phyloP scores from a whole-genome alignment of 2,888 invertebrate genomes.

The Polyommatus iphigenia region DNA sequence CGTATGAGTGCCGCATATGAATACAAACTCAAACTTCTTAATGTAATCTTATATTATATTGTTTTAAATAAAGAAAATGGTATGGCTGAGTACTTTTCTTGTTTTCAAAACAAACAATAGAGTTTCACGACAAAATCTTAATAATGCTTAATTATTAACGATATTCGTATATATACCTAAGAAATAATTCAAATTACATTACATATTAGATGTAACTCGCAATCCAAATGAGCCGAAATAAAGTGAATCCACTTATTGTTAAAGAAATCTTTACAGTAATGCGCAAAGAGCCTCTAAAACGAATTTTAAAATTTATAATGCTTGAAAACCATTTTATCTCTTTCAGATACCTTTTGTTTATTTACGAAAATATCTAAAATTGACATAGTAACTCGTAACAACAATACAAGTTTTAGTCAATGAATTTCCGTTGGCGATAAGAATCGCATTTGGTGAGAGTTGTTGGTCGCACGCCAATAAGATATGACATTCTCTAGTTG shows the following conservation, averaged over 20 bases:
- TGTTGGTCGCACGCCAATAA: slow-evolving; percentile 13
- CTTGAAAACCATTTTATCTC: too few species aligned
- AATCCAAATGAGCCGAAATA: too few species aligned
- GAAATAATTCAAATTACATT: too few species aligned
- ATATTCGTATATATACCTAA: too few species aligned
- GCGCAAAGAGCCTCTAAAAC: too few species aligned
- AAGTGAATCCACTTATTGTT: too few species aligned
- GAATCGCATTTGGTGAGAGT: slow-evolving; percentile 10
- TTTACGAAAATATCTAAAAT: not conserved
- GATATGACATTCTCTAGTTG: slow-evolving; percentile 8
- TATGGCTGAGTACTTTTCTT: not conserved
- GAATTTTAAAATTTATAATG: too few species aligned
- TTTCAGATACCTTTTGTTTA: not conserved
- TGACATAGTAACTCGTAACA: not conserved
- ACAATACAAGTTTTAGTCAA: not conserved
- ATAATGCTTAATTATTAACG: too few species aligned
- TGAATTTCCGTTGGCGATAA: slow-evolving; percentile 11
- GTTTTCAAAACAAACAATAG: not conserved
- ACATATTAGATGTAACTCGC: too few species aligned
- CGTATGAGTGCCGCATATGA: slow-evolving; percentile 12
- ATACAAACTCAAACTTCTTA: not conserved
- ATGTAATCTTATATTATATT: not conserved
- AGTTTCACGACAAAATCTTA: too few species aligned
- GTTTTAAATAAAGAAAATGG: not conserved
- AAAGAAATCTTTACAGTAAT: too few species aligned